Evolutionary conservation across 2,797 vertebrate species (phyloP).

Genomic region (Carcharodon carcharias): DNA sequence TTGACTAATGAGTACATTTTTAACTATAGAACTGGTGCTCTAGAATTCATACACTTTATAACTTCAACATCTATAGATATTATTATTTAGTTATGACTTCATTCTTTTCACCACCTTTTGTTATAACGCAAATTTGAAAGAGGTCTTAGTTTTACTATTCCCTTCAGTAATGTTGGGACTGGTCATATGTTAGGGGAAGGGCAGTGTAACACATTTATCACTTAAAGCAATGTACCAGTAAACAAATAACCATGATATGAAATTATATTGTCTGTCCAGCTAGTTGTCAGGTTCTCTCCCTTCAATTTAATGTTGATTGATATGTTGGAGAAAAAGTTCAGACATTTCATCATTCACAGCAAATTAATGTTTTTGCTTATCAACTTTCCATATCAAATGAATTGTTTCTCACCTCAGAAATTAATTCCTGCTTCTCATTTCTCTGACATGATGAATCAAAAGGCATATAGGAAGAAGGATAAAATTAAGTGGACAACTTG

Average conservation of each 20-base stretch:
- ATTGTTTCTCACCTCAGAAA: neutral
- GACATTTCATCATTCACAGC: neutral
- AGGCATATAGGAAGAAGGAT: neutral
- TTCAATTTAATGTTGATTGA: neutral
- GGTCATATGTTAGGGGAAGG: neutral
- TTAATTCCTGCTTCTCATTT: neutral
- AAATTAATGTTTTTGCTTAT: neutral
- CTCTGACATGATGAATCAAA: neutral
- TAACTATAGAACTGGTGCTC: neutral
- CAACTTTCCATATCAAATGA: conserved; percentile 11
- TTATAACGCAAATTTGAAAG: neutral
- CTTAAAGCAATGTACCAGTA: neutral
- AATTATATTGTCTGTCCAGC: neutral
- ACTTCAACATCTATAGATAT: neutral
- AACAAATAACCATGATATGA: neutral
- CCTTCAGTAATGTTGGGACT: neutral
- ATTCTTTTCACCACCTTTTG: neutral
- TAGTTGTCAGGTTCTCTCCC: neutral
- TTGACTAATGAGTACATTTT: neutral
- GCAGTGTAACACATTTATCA: neutral
- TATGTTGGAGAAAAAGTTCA: neutral
- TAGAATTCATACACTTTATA: neutral
- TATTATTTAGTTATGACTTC: neutral
- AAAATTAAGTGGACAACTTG: neutral
- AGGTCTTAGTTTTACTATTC: neutral